These are phyloP conservation scores for Bugula neritina DNA, from an alignment of 2,888 invertebrate genomes.

Conservation along the genomic window DNA sequence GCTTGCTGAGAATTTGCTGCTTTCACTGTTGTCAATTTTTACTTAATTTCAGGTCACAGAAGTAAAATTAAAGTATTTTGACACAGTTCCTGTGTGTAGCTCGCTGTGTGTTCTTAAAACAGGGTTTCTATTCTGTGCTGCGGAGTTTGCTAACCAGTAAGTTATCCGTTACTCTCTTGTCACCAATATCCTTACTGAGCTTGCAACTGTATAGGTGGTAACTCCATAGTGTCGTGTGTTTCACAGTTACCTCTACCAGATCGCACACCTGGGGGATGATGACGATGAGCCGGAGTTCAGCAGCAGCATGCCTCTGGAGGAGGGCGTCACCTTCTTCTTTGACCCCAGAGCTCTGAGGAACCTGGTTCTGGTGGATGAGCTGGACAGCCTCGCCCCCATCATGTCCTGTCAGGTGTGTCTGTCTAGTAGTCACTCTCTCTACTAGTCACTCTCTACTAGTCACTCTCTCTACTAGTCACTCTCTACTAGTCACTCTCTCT, in stretches of 20 bases:
- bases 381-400: constrained; percentile 91
- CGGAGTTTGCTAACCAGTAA: constrained; percentile 99
- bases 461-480: too few relatives aligned
- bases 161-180: too few relatives aligned
- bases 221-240: not conserved
- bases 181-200: too few relatives aligned
- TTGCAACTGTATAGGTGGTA: too few relatives aligned
- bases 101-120: constrained; percentile 97
- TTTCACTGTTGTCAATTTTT: too few relatives aligned
- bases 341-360: constrained; percentile 88
- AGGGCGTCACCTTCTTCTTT: constrained; percentile 98
- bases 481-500: too few relatives aligned
- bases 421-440: too few relatives aligned
- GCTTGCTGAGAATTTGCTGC: too few relatives aligned
- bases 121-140: constrained; percentile 94
- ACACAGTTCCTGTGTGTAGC: constrained; percentile 93
- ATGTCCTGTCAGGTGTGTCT: constrained; percentile 67
- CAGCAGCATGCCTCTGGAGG: constrained; percentile 94
- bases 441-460: too few relatives aligned
- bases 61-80: constrained; percentile 97
- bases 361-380: constrained; percentile 90
- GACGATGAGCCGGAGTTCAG: constrained; percentile 98
- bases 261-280: constrained; percentile 97
- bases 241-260: constrained; percentile 87
- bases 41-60: constrained; percentile 74